Evolutionary conservation across 2,888 invertebrate genomes (phyloP), one percentile per base, ranked within the genome.

Genomic region (Cepaea hortensis): DNA sequence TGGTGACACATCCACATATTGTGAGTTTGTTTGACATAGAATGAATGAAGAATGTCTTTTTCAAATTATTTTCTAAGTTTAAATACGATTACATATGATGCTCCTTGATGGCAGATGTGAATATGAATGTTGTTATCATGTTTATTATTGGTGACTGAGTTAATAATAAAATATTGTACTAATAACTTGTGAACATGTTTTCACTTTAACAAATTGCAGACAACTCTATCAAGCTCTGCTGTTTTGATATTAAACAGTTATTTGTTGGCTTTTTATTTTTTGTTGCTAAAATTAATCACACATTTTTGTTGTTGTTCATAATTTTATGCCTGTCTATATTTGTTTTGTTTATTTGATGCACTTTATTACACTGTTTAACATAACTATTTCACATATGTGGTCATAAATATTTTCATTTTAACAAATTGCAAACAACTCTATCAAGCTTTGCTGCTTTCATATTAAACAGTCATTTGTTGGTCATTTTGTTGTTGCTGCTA

Each of bases 281-380:
- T 70, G 72, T 68, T 70, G 70, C 72, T 72, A 18, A 55, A 0
- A 55, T n/a, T 77, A 77, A 55, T 61, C 20, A 55, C 77, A n/a
- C 15, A 46, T 23, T 55, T 55, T 72, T 55, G 46, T 68, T 48
- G n/a, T n/a, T 46, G 50, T 20, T 81, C 68, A 81, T 50, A 23
- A 13, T 82, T 50, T 55, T 50, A 13, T 6, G 6, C 55, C 55
- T 81, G 23, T 46, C 6, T 46, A 3, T 18, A 65, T 11, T 65
- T 15, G 11, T 81, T 68, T 48, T 65, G 35, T 9, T 72, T 72
- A 50, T 77, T 23, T 55, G 72, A 72, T 73, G 23, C 73, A 73
- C 55, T 62, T 18, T 70, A 68, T 82, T 46, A 77, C 18, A 48
- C 48, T 77, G 3, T 55, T 55, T 79, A 79, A 79, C 79, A 62